Base-by-base conservation (phyloP, 1,140 invertebrate genomes). In the Pteromalus puparum region DNA sequence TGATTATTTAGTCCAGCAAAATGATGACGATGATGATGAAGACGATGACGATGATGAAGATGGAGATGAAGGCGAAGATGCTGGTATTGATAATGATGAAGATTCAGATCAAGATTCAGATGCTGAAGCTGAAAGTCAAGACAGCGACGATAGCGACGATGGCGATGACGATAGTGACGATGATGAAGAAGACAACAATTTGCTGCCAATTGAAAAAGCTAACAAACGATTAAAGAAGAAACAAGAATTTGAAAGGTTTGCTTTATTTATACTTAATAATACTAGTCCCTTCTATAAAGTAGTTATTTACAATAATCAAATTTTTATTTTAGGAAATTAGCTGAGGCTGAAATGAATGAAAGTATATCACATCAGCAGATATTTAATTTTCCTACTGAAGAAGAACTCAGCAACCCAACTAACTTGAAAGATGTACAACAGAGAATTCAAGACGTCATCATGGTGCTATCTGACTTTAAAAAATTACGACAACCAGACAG, bases 381-480 rank as follows among this genome's bases (percentile, higher is more conserved):
- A 15, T 97, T 97, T 90, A 92, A 94, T 86, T 96, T 98, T 90
- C 97, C 97, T 1, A 94, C 94, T 48, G 94, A 95, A 85, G 95
- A 96, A 87, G 96, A 97, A 88, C 91, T 97, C 38, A 94, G 96
- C 82, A 95, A 97, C 89, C 92, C 95, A 10, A 94, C 95, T 28
- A 97, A 96, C 90, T 92, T 99, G 18, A 95, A 97, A 89, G 96
- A 98, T 87, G 94, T 99, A 10, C 97, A 98, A 90, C 96, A 98
- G 89, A 95, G 98, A 89, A 99, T 99, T 74, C 96, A 97, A 87
- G 98, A 99, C 91, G 94, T 98, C 70, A 94, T 97, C 18, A 94
- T 96, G 87, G 97, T 99, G 21, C 93, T 99, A 53, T 95, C 96
- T 18, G 98, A 99, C 93, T 99, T 99, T 89, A 97, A 95, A 86